Evolutionary conservation across 2,113 vertebrate species (phyloP), one percentile per base, ranked within the genome.

Genomic region (Neofelis nebulosa): DNA sequence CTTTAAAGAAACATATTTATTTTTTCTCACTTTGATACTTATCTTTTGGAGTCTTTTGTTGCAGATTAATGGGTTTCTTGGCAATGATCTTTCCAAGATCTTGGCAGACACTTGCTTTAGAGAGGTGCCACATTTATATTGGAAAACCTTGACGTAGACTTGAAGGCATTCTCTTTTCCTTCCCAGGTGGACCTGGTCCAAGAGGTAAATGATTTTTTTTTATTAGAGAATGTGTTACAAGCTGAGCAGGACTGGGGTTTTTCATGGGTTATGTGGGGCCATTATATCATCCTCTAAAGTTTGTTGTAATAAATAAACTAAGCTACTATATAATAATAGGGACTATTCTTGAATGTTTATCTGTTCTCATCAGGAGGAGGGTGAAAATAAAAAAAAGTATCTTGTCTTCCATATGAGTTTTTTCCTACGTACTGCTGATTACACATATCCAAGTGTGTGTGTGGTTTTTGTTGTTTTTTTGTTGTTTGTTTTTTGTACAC

Each of bases 151-250:
- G 16, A 36, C 41, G 12, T n/a, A 9, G n/a, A 38, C 41, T 81
- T 65, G 36, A 89, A 71, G 41, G 31, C 25, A 19, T n/a, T 66
- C 4, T 85, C 25, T 81, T 41, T 57, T 88, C 50, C 73, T 66
- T 89, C 38, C 18, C 50, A 61, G 45, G 23, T 88, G 33, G 33
- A 6, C 27, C 45, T 88, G 29, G 33, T 73, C 29, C 4, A 10
- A 55, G 63, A 73, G 33, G 83, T 73, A 57, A 41, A 85, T 79
- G 38, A n/a, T n/a, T 76, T 95, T 45, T 97, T 97, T 93, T 78
- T 2, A n/a, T 83, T 95, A 95, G 86, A 93, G 38, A 88, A 27
- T 93, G 12, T 41, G 12, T 18, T 81, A 41, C 2, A 19, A 66
- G 25, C 55, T 76, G 36, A 87, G 27, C 12, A 45, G 33, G 21